Percentiles rank a stretch among this genome's conserved stretches.
These are phyloP conservation scores for Camelus dromedarius DNA, from an alignment of 2,113 vertebrate genomes.

Conservation along the genomic window DNA sequence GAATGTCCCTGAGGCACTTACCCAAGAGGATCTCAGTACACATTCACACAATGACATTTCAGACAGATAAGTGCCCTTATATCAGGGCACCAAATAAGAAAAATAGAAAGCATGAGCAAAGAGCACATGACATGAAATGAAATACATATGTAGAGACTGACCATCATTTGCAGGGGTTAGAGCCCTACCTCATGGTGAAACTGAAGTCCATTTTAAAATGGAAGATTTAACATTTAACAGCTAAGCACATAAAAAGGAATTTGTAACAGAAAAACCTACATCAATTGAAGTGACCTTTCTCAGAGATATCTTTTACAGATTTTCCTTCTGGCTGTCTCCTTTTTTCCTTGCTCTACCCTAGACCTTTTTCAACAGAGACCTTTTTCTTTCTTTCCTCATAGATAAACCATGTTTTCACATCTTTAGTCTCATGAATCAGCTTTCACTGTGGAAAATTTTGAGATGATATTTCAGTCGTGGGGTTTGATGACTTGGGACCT, in stretches of 20 bases:
- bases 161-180: conserved; percentile 69
- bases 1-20: conserved; percentile 80
- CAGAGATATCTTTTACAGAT: conserved; percentile 81
- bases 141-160: conserved; percentile 80
- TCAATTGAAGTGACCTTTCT: conserved; percentile 81
- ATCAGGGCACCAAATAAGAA: conserved; percentile 71
- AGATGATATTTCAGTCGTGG: conserved; percentile 43
- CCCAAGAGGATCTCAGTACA: conserved; percentile 66
- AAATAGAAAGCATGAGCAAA: conserved; percentile 75
- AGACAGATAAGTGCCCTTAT: conserved; percentile 74
- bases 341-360: conserved; percentile 60
- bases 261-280: conserved; percentile 73
- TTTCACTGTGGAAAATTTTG: conserved; percentile 44
- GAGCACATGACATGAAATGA: conserved; percentile 77
- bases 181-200: conserved; percentile 67
- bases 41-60: conserved; percentile 74
- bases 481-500: conserved; percentile 29
- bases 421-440: conserved; percentile 30
- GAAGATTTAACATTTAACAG: conserved; percentile 80
- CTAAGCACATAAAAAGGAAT: conserved; percentile 81
- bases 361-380: conserved; percentile 56
- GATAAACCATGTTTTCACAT: conserved; percentile 58
- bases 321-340: conserved; percentile 74
- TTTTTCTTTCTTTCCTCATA: conserved; percentile 62
- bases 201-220: conserved; percentile 72